Evolutionary conservation across 2,888 invertebrate species (phyloP), one percentile per base, ranked within the genome.

Genomic region (Taphrorychus bicolor): DNA sequence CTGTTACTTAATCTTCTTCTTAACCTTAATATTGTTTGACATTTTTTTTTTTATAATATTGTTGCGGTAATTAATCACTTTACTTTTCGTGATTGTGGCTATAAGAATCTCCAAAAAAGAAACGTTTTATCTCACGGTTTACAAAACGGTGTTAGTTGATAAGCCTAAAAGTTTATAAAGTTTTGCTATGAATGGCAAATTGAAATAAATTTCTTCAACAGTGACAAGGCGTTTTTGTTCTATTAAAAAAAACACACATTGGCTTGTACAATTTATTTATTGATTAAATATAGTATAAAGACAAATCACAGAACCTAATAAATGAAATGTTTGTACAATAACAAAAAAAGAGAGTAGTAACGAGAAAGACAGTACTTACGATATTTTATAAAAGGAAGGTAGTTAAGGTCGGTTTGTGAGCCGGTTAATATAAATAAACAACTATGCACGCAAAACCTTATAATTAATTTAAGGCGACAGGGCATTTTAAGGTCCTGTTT

Each of bases 131-230:
- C 32, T 32, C 32, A 32, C 32, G 11, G 32, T 32, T 32, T 7
- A 45, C 14, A 16, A 64, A 52, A 56, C 51, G 58, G 64, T 64
- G 64, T 64, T 64, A 64, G 58, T 52, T 49, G 42, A n/a, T 64
- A 57, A 64, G 45, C 11, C 49, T 57, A 42, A 62, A 45, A 54
- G 42, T 54, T 54, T 42, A 45, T 51, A 65, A 59, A 53, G 42
- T 53, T 48, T 62, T 62, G 62, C 49, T 41, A 32, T 19, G 17
- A n/a, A n/a, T n/a, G 45, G 54, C 62, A 62, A 62, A 61, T 17
- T 11, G 42, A 53, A 61, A 54, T 48, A 56, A 62, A 62, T 32
- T 11, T 32, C 11, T 9, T 32, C 32, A 32, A 32, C 32, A 7
- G 7, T 32, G 1, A 7, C 3, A n/a, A n/a, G n/a, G 32, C 32